Conservation (phyloP, 1,140 invertebrate species). For the Eriosoma lanigerum region DNA sequence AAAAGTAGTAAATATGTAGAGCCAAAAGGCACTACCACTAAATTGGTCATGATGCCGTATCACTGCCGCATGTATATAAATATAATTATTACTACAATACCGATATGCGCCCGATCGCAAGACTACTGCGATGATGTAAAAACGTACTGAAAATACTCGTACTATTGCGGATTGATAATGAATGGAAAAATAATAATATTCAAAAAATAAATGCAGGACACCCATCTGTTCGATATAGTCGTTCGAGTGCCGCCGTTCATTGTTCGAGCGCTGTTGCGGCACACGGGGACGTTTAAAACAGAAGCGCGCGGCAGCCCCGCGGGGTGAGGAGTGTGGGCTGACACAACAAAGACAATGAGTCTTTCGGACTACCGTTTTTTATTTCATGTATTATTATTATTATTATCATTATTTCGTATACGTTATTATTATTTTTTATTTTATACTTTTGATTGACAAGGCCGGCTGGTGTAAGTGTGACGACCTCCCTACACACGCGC, state of each 20-base stretch:
- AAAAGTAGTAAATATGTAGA: too few relatives aligned
- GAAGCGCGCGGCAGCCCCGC: not conserved
- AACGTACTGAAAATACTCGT: too few relatives aligned
- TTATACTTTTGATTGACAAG: constrained; percentile 44
- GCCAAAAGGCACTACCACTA: too few relatives aligned
- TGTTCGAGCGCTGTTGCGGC: too few relatives aligned
- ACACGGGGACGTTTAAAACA: constrained; percentile 20
- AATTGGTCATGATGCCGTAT: too few relatives aligned
- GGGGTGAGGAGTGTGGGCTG: constrained; percentile 28
- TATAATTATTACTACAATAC: too few relatives aligned
- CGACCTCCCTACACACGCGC: constrained; percentile 27
- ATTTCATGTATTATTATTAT: not conserved
- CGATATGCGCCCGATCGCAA: too few relatives aligned
- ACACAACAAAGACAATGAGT: constrained; percentile 46
- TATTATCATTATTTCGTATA: constrained; percentile 21
- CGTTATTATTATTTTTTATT: constrained; percentile 34
- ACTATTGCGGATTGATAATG: constrained; percentile 13
- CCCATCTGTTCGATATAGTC: constrained; percentile 27
- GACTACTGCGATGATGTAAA: too few relatives aligned
- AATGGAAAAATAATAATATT: not conserved
- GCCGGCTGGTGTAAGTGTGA: constrained; percentile 51
- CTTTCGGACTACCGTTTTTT: constrained; percentile 47
- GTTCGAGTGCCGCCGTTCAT: constrained; percentile 33
- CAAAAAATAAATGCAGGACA: not conserved
- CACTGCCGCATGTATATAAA: too few relatives aligned